Evolutionary conservation across 2,888 invertebrate genomes (phyloP), one percentile per base, ranked within the genome.

Genomic region (Nasonovia ribisnigri): DNA sequence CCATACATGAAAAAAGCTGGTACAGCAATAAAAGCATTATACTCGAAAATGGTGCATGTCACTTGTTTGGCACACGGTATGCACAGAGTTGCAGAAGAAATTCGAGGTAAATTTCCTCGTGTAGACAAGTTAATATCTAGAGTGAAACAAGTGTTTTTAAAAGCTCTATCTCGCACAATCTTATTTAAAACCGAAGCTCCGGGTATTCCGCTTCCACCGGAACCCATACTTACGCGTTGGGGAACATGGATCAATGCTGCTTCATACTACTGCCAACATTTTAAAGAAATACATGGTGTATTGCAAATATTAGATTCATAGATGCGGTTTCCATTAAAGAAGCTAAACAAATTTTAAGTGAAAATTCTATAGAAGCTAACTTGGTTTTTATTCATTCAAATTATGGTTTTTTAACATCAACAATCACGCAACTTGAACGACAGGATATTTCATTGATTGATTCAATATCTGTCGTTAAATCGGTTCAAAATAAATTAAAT

Each of bases 241-340:
- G 95, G 95, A 77, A 95, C 95, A 20, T 95, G 95, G 95, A 92
- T 95, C 11, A 90, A 95, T 13, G 95, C 95, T 13, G 95, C 95
- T 36, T 94, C 94, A 11, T 95, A 95, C 94, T 95, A 95, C 88
- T 94, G 95, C 24, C 86, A 95, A 48, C 24, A 95, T 94, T 95
- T 94, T 94, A 94, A 95, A 89, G 94, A 94, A 11, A 94, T 95
- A 57, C n/a, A 48, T 16, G n/a, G 87, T 48, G 48, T 87, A 87
- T 87, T 48, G n/a, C 48, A 48, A 48, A 48, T 8, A 48, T 13
- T 48, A 48, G 48, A 48, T 48, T 48, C 48, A 48, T 11, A 48
- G 11, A 48, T 48, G 48, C 48, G 48, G 48, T 48, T 48, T 48
- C 48, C 10, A 48, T 48, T 48, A 48, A 48, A 48, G 48, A 48